These are phyloP conservation scores for Meteorus sp. DNA, from an alignment of 1,140 invertebrate species.

Conservation along the genomic window DNA sequence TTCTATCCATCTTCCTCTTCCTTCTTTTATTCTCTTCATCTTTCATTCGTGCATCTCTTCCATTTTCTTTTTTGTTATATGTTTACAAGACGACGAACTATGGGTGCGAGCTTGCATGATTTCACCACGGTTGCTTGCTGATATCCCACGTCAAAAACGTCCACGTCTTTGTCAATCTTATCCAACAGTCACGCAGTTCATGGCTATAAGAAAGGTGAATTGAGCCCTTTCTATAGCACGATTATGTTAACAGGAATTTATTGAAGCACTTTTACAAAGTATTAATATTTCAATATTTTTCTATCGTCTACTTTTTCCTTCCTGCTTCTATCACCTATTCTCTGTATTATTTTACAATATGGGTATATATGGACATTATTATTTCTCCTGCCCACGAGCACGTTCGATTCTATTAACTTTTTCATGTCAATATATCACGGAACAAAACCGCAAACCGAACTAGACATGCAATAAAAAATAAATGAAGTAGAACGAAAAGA, in stretches of 20 bases:
- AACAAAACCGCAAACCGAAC: background rate
- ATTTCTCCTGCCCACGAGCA: too few species aligned
- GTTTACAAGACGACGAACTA: background rate
- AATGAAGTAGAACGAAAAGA: background rate
- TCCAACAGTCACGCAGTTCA: background rate
- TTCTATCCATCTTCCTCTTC: slow-evolving; percentile 5
- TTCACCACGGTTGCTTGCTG: background rate
- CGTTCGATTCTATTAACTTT: slow-evolving; percentile 20
- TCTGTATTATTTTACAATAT: too few species aligned
- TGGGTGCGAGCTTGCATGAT: background rate
- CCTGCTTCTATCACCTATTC: too few species aligned
- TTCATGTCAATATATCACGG: background rate
- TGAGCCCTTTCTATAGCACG: too few species aligned
- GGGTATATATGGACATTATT: too few species aligned
- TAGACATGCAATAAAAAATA: background rate
- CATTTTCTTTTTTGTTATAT: background rate
- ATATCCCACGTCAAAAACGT: background rate
- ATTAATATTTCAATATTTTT: too few species aligned
- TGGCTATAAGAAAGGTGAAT: background rate
- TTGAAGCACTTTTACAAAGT: too few species aligned
- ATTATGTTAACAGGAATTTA: too few species aligned
- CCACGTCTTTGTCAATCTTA: too few species aligned
- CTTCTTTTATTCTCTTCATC: background rate
- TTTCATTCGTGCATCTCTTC: background rate
- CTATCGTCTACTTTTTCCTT: too few species aligned